These are phyloP conservation scores for Parelbella ahira DNA, from an alignment of 2,888 invertebrate genomes.

Conservation along the genomic window DNA sequence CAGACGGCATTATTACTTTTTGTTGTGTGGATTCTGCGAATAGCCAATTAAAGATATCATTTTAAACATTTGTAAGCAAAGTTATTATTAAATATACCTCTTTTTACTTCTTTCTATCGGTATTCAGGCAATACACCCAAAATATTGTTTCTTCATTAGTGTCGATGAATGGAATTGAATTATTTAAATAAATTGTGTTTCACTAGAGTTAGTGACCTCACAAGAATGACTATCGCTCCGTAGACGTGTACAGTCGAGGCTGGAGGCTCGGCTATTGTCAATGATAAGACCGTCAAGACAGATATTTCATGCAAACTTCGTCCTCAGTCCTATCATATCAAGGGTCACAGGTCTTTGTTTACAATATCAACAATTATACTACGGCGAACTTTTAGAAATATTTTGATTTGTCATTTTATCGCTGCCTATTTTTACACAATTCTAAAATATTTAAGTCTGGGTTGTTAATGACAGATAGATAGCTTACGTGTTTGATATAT, in stretches of 20 bases:
- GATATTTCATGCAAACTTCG: neutral
- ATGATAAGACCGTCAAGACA: slow-evolving; percentile 1
- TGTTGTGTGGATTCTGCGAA: too few species aligned
- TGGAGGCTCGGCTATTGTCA: slow-evolving; percentile 4
- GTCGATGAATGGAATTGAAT: too few species aligned
- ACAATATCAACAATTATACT: neutral
- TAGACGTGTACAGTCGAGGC: too few species aligned
- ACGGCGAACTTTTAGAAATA: neutral
- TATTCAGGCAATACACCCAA: too few species aligned
- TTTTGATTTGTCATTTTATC: neutral
- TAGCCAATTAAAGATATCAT: neutral
- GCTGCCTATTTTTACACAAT: neutral
- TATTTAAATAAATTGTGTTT: too few species aligned
- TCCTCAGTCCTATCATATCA: neutral
- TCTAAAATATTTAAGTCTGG: too few species aligned
- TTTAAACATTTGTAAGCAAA: neutral
- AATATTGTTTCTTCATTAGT: too few species aligned
- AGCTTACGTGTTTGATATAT: too few species aligned
- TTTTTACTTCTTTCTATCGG: too few species aligned
- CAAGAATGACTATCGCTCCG: too few species aligned
- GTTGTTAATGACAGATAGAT: too few species aligned
- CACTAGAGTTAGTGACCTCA: too few species aligned
- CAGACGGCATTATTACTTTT: slow-evolving; percentile 5
- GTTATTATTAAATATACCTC: neutral
- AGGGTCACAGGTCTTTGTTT: neutral